Evolutionary conservation across 92 coral and sea anemone genomes (phyloP), one percentile per base, ranked within the genome.

Genomic region (Heliopora coerulea): DNA sequence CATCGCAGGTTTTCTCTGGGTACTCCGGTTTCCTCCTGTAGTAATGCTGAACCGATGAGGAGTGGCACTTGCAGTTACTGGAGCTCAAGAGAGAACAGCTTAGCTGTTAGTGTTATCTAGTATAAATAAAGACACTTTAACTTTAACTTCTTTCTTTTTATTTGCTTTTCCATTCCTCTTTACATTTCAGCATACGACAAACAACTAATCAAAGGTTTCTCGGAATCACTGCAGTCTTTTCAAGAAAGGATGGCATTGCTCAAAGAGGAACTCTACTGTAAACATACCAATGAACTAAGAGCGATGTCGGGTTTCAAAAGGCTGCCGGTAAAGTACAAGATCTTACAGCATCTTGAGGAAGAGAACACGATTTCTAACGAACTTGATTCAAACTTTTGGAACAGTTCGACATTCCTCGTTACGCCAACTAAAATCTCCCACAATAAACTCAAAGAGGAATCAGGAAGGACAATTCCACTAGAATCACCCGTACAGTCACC

Each of bases 251-350:
- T 67, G 32, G 19, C 39, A n/a, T 19, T 52, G 10, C n/a, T 67
- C 13, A 67, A 67, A 33, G 20, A 67, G 29, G 74, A 67, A 28
- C 74, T 67, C 0, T 67, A 30, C 52, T 12, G 26, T 21, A 67
- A 67, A 67, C 74, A 67, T 24, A 67, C 40, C 9, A 67, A 67
- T 20, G 74, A 67, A 67, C 24, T 44, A 8, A 58, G 74, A 23
- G 40, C 20, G 8, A 6, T 67, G 40, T 44, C 59, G 19, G 74
- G 74, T 3, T 14, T 44, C 4, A 67, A 67, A 49, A 42, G 74
- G 29, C 74, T 33, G 1, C 8, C 52, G 15, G 74, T 67, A 3
- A 27, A 26, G 21, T 67, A 67, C 26, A 59, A 44, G 21, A 49
- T 67, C 41, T 67, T 67, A 30, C 1, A 0, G 21, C 8, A 48